These are phyloP conservation scores for Lasiurus borealis DNA, from an alignment of 2,113 vertebrate species.

Conservation along the genomic window DNA sequence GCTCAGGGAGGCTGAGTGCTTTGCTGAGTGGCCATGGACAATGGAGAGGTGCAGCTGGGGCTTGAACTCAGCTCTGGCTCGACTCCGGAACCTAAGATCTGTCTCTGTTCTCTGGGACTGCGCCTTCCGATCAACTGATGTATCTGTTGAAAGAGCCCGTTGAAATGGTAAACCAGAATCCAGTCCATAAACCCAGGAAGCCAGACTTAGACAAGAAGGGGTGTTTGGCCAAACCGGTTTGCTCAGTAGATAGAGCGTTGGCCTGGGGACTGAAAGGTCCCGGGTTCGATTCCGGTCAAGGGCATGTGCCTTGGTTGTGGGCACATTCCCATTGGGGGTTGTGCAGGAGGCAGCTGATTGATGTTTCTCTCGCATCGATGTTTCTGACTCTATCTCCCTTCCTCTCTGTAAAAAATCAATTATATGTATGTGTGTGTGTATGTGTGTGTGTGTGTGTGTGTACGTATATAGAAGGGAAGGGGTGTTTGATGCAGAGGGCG, in stretches of 20 bases:
- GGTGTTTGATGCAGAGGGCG: neutral
- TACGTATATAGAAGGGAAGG: neutral
- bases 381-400: no score
- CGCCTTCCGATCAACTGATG: neutral
- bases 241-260: no score
- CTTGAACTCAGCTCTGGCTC: neutral
- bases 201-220: neutral
- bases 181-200: neutral
- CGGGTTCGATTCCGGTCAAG: no score
- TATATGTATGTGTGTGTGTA: no score
- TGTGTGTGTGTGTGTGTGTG: no score
- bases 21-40: neutral
- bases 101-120: neutral
- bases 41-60: neutral
- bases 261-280: no score
- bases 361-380: no score
- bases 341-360: no score
- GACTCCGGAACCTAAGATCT: neutral
- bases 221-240: no score
- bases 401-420: no score
- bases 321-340: no score
- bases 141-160: neutral
- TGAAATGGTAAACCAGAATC: neutral
- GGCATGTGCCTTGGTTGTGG: no score
- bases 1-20: neutral